Conservation (phyloP, 2,888 invertebrate genomes). For the Anthrax anthrax region DNA sequence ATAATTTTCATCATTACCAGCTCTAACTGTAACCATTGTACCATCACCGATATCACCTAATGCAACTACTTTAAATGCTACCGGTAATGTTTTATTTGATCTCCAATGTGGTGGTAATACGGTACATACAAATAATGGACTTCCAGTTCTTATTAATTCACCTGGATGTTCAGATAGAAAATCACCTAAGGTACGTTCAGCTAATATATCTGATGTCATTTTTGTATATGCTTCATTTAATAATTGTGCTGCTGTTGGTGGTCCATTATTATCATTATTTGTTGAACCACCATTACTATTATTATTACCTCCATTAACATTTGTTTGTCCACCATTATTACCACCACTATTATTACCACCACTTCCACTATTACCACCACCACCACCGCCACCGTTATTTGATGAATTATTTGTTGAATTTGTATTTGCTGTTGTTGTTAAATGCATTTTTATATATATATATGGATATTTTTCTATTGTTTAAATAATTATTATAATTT, state of each 20-base stretch:
- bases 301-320: neutral
- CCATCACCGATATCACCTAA: conserved; percentile 91
- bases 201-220: conserved; percentile 80
- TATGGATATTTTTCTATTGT: neutral
- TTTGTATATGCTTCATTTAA: conserved; percentile 74
- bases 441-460: conserved; percentile 16
- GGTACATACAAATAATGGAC: conserved; percentile 91
- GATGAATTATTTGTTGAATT: conserved; percentile 10
- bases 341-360: conserved; percentile 4
- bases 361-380: conserved; percentile 2
- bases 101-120: conserved; percentile 93
- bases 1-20: conserved; percentile 97
- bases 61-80: conserved; percentile 92
- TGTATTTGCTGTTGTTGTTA: conserved; percentile 16
- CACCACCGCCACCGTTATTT: too few relatives aligned
- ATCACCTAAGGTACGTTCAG: conserved; percentile 74
- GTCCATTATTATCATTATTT: conserved; percentile 43
- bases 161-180: conserved; percentile 82
- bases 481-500: neutral
- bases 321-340: conserved; percentile 2
- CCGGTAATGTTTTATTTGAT: conserved; percentile 94
- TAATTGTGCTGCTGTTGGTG: conserved; percentile 51
- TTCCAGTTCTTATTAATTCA: conserved; percentile 80
- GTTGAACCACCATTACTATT: conserved; percentile 19
- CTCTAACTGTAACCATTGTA: conserved; percentile 86